A percentile compares a stretch with the other conserved stretches of the same genome.
These are phyloP conservation scores for Labia minor DNA, from an alignment of 2,888 invertebrate species.

Conservation along the genomic window DNA sequence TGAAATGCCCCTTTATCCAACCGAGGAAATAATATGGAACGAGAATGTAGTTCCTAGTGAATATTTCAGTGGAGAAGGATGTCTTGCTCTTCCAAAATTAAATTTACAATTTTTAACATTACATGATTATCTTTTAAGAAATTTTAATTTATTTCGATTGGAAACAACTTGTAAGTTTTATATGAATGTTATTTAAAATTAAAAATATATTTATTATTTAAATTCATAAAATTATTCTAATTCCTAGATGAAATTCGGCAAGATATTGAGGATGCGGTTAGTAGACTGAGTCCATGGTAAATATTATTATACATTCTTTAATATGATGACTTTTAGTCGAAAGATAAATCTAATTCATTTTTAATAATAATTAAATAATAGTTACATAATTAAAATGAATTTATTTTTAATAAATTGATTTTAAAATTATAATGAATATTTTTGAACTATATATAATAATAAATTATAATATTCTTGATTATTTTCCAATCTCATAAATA, in stretches of 20 bases:
- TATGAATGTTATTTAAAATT: conserved; percentile 14
- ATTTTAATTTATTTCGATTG: conserved; percentile 92
- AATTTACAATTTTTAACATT: conserved; percentile 96
- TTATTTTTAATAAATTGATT: no score
- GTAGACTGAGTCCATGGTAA: conserved; percentile 88
- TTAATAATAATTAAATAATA: no score
- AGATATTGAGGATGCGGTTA: conserved; percentile 94
- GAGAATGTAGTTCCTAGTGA: conserved; percentile 97
- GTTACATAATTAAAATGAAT: no score
- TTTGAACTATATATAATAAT: no score
- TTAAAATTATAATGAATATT: no score
- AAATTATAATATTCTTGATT: no score
- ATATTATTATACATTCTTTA: conserved; percentile 28
- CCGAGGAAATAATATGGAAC: conserved; percentile 97
- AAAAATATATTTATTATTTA: conserved; percentile 13
- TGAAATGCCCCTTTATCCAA: conserved; percentile 96
- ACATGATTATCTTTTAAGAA: conserved; percentile 93
- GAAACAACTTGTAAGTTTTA: conserved; percentile 85
- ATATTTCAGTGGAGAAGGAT: conserved; percentile 91
- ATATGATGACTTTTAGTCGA: conserved; percentile 15
- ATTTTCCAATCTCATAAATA: no score
- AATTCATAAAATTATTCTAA: conserved; percentile 24
- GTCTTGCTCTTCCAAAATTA: conserved; percentile 89
- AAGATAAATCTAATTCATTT: no score
- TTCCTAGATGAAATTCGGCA: conserved; percentile 89